Percentiles rank a stretch among this genome's conserved stretches.
phyloP scores from a whole-genome alignment of 2,888 invertebrate species.

The Acrobeloides nanus region DNA sequence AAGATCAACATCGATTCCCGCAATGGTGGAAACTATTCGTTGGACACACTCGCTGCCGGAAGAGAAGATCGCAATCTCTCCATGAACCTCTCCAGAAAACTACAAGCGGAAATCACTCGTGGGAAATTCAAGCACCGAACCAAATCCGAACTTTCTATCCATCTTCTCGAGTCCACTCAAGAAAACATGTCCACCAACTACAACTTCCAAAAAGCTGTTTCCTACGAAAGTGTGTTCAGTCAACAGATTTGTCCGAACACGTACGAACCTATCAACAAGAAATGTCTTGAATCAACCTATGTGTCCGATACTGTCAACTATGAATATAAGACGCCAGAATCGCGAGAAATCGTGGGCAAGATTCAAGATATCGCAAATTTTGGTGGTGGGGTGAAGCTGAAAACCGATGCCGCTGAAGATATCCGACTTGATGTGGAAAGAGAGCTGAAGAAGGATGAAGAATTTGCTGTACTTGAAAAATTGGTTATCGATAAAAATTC shows the following conservation, averaged over 20 bases:
- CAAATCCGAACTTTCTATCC: slow-evolving; percentile 10
- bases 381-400: slow-evolving; percentile 19
- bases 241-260: background rate
- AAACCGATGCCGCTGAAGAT: slow-evolving; percentile 42
- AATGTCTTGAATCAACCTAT: slow-evolving; percentile 13
- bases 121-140: slow-evolving; percentile 4
- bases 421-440: slow-evolving; percentile 23
- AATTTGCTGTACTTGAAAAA: slow-evolving; percentile 15
- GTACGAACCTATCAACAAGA: slow-evolving; percentile 7
- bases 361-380: slow-evolving; percentile 22
- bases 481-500: slow-evolving; percentile 28
- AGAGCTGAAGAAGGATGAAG: slow-evolving; percentile 21
- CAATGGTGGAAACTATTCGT: slow-evolving; percentile 27
- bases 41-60: slow-evolving; percentile 29
- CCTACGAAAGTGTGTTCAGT: slow-evolving; percentile 1
- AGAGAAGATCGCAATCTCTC: slow-evolving; percentile 15
- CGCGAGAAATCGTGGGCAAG: slow-evolving; percentile 12
- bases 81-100: slow-evolving; percentile 2
- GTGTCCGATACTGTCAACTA: slow-evolving; percentile 21
- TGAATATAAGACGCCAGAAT: slow-evolving; percentile 8
- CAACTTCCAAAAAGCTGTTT: slow-evolving; percentile 1
- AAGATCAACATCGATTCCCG: slow-evolving; percentile 23
- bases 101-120: slow-evolving; percentile 11
- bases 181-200: slow-evolving; percentile 11
- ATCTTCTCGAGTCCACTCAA: slow-evolving; percentile 20